Conservation (phyloP, 2,797 vertebrate genomes). For the Rhynchonycteris naso region DNA sequence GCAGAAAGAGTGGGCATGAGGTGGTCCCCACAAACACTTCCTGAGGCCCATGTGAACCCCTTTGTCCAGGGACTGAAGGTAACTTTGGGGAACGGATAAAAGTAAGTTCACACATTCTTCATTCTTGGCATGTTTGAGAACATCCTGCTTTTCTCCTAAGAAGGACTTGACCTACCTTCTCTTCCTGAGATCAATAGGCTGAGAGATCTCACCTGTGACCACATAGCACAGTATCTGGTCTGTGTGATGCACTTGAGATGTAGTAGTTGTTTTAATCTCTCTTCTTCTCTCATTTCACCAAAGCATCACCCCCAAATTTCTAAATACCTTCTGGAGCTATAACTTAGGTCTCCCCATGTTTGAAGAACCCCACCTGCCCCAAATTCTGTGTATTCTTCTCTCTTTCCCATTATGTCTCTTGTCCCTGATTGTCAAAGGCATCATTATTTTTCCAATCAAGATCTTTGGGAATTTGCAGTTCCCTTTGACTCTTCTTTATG, state of each 20-base stretch:
- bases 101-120: neutral
- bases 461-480: neutral
- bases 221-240: neutral
- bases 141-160: neutral
- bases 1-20: too few relatives aligned
- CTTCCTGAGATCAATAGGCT: too few relatives aligned
- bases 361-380: neutral
- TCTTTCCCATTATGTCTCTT: neutral
- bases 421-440: neutral
- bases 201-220: neutral
- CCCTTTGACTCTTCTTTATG: neutral
- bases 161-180: neutral
- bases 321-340: neutral
- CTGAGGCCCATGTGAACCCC: neutral
- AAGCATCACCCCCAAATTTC: neutral
- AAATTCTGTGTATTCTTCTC: accelerated
- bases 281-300: neutral
- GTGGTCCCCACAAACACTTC: neutral
- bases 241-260: neutral
- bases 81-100: neutral
- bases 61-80: neutral
- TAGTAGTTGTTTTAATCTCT: neutral
- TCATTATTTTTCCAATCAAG: neutral
- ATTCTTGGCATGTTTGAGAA: neutral
- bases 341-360: neutral